These are phyloP conservation scores for Danio aesculapii DNA, from an alignment of 2,797 vertebrate genomes.

Conservation along the genomic window DNA sequence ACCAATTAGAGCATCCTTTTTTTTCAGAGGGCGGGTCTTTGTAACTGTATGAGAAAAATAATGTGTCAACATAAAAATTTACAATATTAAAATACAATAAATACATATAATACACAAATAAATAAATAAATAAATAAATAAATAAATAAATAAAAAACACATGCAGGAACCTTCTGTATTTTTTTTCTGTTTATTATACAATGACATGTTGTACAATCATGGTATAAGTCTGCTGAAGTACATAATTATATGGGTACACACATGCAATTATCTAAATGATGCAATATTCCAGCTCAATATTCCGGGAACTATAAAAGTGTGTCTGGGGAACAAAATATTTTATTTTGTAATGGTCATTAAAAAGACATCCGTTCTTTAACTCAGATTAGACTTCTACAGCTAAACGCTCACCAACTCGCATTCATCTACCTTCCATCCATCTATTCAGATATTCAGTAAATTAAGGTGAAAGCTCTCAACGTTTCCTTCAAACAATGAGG, in stretches of 20 bases:
- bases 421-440: slow-evolving; percentile 9
- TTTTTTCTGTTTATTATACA: neutral
- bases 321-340: neutral
- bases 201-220: neutral
- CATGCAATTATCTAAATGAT: neutral
- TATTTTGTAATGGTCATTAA: neutral
- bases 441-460: slow-evolving; percentile 31
- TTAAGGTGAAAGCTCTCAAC: slow-evolving; percentile 36
- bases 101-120: too few relatives aligned
- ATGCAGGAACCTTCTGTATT: neutral
- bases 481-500: slow-evolving; percentile 35
- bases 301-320: neutral
- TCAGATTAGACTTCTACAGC: neutral
- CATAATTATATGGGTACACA: neutral
- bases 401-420: slow-evolving; percentile 17
- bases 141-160: too few relatives aligned
- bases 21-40: too few relatives aligned
- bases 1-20: too few relatives aligned
- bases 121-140: too few relatives aligned
- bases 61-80: too few relatives aligned
- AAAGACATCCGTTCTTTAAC: neutral
- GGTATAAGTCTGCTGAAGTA: neutral
- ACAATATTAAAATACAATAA: too few relatives aligned
- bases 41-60: too few relatives aligned
- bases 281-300: slow-evolving; percentile 2